Conservation (phyloP, 37 sponge, comb jelly and placozoan genomes). For the Spongia lamella region DNA sequence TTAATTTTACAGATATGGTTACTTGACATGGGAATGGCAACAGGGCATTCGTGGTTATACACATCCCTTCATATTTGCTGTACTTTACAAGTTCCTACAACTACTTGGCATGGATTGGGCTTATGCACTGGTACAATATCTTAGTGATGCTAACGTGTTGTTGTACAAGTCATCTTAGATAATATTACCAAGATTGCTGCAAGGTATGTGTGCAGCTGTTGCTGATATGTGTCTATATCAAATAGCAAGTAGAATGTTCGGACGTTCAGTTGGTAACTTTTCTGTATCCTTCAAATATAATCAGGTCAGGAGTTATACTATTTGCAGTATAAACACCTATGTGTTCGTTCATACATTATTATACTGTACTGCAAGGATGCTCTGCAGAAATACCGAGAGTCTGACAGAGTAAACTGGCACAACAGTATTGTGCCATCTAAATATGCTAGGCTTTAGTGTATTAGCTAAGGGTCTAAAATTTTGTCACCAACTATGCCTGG, state of each 20-base stretch:
- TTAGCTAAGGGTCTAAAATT: no score
- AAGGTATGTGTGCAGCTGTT: constrained; percentile 64
- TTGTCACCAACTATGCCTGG: no score
- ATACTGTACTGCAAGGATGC: no score
- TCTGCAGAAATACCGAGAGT: no score
- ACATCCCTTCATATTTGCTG: constrained; percentile 75
- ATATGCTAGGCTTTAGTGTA: no score
- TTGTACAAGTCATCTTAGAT: constrained; percentile 18
- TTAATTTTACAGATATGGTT: constrained; percentile 53
- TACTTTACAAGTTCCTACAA: constrained; percentile 54
- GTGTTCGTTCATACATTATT: no score
- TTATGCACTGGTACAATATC: constrained; percentile 37
- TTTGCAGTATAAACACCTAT: no score
- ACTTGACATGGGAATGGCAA: constrained; percentile 91
- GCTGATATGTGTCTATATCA: constrained; percentile 72
- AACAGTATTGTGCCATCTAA: no score
- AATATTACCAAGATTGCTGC: constrained; percentile 53
- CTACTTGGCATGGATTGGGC: constrained; percentile 50
- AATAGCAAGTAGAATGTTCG: constrained; percentile 53
- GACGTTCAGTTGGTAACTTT: constrained; percentile 17
- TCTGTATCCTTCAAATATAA: constrained; percentile 43
- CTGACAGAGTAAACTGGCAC: no score
- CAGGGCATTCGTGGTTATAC: constrained; percentile 72
- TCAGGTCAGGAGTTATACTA: neutral
- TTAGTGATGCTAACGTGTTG: neutral